Percentiles rank a stretch among this genome's conserved stretches.
phyloP scores from a whole-genome alignment of 2,797 vertebrate species.

The Muscicapa comitata region DNA sequence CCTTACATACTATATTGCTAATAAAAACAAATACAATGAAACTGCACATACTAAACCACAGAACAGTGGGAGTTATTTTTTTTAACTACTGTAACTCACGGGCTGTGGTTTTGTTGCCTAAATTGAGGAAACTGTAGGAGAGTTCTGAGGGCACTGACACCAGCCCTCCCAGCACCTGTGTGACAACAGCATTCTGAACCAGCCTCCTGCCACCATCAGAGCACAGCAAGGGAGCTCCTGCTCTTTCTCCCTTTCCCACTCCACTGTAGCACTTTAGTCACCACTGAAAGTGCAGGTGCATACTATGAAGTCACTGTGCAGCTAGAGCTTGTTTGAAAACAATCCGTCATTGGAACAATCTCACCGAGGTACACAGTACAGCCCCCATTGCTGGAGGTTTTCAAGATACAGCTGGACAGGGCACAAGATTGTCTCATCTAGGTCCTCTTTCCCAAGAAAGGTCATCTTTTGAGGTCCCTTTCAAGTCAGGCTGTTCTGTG shows the following conservation, averaged over 20 bases:
- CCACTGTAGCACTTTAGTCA: not conserved
- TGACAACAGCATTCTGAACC: not conserved
- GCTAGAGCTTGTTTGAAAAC: not conserved
- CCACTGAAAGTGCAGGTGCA: not conserved
- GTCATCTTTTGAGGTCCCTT: not conserved
- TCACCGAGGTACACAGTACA: not conserved
- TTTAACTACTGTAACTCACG: not conserved
- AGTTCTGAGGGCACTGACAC: not conserved
- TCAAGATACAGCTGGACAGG: not conserved
- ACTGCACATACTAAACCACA: not conserved
- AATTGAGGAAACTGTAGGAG: not conserved
- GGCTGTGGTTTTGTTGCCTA: not conserved
- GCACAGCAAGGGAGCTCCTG: not conserved
- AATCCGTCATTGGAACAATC: not conserved
- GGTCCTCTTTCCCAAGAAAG: not conserved
- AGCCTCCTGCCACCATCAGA: not conserved
- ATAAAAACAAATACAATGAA: not conserved
- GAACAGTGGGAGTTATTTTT: not conserved
- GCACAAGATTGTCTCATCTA: fast-evolving
- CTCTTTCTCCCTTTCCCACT: not conserved
- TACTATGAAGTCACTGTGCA: not conserved
- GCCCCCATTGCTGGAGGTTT: fast-evolving
- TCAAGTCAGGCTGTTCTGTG: not conserved
- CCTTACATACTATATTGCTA: not conserved
- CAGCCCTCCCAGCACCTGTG: not conserved